Base-by-base conservation (phyloP, 2,113 vertebrate species). In the Muntiacus muntjak region DNA sequence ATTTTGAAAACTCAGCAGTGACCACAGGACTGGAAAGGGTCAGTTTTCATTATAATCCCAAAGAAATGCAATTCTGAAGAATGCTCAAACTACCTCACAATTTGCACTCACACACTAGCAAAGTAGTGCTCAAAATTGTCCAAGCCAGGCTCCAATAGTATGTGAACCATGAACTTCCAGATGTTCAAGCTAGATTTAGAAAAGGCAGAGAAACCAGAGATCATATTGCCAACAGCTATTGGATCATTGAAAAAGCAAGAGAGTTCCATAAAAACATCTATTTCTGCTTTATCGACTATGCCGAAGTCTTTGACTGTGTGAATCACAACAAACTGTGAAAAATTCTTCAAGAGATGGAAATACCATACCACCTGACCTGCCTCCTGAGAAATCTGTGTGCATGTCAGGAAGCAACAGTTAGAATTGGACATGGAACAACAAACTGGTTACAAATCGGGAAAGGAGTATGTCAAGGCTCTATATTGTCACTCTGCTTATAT, bases 351-450 rank as follows among this genome's bases (percentile, higher is more conserved):
- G 33, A 67, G 3, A 19, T 19, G 7, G 33, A 17, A 67, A 67
- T n/a, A 67, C 33, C 16, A 0, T 0, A n/a, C 64, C 16, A 67
- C 16, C 33, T 67, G 64, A 19, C 16, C 7, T n/a, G 64, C 16
- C 33, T 67, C 64, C 4, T 67, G 15, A 67, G 64, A 67, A 67
- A 67, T n/a, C 64, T 67, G 33, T 67, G 19, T 67, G 16, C 64
- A 67, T 1, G 62, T n/a, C 62, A 10, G 62, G 16, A 67, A 67
- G 33, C 62, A 67, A n/a, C 33, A 67, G 33, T 67, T 67, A n/a
- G 64, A 67, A 67, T 17, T n/a, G 64, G 64, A 67, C 30, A 67
- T 19, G 16, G 33, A n/a, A 19, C 33, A 67, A n/a, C 62, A 19
- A 33, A n/a, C 33, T 67, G 16, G 16, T 67, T n/a, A 33, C 33